A percentile compares a stretch with the other conserved stretches of the same genome.
phyloP scores from a whole-genome alignment of 2,888 invertebrate species.

The Acleris sparsana region DNA sequence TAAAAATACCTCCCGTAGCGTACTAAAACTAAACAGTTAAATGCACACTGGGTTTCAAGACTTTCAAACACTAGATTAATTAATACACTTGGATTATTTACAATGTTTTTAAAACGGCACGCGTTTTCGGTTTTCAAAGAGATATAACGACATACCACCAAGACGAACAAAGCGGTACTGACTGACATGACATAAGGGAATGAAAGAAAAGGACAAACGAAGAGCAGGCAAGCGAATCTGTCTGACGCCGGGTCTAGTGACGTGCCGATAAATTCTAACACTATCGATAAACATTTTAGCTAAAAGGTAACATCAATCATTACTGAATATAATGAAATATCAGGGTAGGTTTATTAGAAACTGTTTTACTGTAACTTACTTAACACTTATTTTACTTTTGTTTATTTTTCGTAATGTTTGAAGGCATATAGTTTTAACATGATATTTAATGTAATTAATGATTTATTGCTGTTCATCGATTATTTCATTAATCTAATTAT shows the following conservation, averaged over 20 bases:
- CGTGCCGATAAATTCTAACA: background rate
- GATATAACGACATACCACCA: slow-evolving; percentile 16
- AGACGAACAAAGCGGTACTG: slow-evolving; percentile 48
- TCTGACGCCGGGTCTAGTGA: slow-evolving; percentile 38
- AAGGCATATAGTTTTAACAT: too few relatives aligned
- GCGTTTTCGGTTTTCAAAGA: slow-evolving; percentile 46
- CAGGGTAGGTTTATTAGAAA: too few relatives aligned
- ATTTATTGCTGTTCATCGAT: too few relatives aligned
- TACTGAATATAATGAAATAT: too few relatives aligned
- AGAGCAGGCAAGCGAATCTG: slow-evolving; percentile 53
- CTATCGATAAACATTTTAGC: too few relatives aligned
- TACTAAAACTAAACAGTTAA: slow-evolving; percentile 8
- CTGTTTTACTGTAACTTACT: too few relatives aligned
- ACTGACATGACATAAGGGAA: slow-evolving; percentile 43
- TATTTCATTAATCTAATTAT: too few relatives aligned
- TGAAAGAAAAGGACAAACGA: slow-evolving; percentile 39
- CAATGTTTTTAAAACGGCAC: slow-evolving; percentile 45
- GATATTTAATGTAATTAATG: too few relatives aligned
- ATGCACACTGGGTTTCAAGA: slow-evolving; percentile 15
- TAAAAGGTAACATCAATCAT: too few relatives aligned
- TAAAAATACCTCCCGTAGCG: slow-evolving; percentile 26
- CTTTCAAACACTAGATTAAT: slow-evolving; percentile 6
- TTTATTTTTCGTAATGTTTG: too few relatives aligned
- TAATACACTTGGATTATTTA: slow-evolving; percentile 21
- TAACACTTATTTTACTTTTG: too few relatives aligned